Evolutionary conservation across 1,140 invertebrate genomes (phyloP).

Genomic region (Diploscapter pachys): DNA sequence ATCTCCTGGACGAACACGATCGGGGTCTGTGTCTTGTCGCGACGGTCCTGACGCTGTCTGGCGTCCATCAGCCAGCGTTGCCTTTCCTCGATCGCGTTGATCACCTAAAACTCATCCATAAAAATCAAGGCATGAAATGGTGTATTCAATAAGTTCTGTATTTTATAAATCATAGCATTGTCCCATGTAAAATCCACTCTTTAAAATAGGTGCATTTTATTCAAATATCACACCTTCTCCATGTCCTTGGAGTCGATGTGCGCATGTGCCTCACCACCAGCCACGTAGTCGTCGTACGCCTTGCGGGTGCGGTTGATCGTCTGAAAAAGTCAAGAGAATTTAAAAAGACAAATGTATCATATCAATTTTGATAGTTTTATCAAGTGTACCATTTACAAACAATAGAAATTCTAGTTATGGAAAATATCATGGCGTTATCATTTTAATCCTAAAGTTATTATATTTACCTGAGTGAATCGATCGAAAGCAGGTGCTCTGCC

Average conservation of each 20-base stretch:
- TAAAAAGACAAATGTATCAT: no score
- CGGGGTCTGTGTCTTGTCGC: conserved; percentile 25
- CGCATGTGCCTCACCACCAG: conserved; percentile 20
- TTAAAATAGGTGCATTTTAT: no score
- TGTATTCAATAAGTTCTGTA: not conserved
- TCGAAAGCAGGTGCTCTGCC: conserved; percentile 5
- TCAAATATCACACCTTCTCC: conserved; percentile 19
- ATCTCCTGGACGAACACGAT: conserved; percentile 31
- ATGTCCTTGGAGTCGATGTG: conserved; percentile 34
- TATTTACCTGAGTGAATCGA: no score
- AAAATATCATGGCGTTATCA: no score
- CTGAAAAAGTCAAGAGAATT: conserved; percentile 20
- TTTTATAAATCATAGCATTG: not conserved
- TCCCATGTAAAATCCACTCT: not conserved
- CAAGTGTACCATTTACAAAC: no score
- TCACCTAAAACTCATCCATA: conserved; percentile 14
- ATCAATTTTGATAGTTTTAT: no score
- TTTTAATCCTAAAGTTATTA: no score
- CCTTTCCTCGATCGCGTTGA: conserved; percentile 33
- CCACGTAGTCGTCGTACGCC: conserved; percentile 31
- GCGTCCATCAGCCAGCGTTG: conserved; percentile 32
- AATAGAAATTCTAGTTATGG: no score
- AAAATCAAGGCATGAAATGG: not conserved
- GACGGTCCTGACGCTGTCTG: conserved; percentile 29
- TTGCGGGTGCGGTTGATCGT: conserved; percentile 16